Evolutionary conservation across 2,113 vertebrate genomes (phyloP).

Genomic region (Lynx canadensis): DNA sequence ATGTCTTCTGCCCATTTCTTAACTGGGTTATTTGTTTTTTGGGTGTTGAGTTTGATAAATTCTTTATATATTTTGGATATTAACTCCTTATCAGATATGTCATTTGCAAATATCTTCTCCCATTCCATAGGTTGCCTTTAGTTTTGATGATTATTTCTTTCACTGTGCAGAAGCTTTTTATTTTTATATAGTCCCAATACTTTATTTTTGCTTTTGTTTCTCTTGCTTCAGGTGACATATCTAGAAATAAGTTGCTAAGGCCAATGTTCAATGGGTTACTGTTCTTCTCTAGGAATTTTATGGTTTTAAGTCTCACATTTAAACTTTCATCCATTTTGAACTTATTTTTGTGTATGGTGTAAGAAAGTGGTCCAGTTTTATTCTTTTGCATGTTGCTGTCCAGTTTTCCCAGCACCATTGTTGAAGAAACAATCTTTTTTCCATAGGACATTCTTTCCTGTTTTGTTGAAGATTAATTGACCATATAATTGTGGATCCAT

Average conservation of each 20-base stretch:
- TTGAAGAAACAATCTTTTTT: background rate
- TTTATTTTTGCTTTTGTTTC: background rate
- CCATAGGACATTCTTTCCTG: background rate
- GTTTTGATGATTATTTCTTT: no score
- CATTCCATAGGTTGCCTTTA: background rate
- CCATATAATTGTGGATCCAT: background rate
- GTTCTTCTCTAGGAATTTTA: background rate
- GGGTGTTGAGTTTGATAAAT: background rate
- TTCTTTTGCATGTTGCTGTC: background rate
- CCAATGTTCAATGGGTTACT: background rate
- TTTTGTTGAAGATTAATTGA: background rate
- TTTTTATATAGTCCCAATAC: no score
- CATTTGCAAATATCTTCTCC: background rate
- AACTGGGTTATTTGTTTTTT: background rate
- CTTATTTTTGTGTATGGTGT: background rate
- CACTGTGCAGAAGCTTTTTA: no score
- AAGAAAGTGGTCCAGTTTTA: background rate
- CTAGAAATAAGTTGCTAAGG: background rate
- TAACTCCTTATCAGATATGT: background rate
- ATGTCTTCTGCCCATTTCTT: background rate
- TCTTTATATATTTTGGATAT: background rate
- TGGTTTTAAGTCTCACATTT: background rate
- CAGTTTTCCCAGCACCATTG: background rate
- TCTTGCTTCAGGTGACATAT: background rate
- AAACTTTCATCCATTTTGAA: background rate